Evolutionary conservation across 2,797 vertebrate species (phyloP).

Genomic region (Rhinella marina): DNA sequence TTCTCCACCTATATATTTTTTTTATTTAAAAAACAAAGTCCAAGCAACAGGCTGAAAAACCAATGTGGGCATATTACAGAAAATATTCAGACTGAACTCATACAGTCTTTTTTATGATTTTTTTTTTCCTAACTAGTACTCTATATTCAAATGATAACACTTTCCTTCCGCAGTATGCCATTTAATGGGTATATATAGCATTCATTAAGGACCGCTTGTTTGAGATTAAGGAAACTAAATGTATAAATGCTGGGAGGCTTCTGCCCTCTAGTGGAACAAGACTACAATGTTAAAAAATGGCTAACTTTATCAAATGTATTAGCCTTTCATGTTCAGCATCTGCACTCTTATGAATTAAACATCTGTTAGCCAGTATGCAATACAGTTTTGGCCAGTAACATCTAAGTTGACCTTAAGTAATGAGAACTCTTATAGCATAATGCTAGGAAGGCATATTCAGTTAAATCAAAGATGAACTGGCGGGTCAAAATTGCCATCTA

Average conservation of each 20-base stretch:
- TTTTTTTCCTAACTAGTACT: neutral
- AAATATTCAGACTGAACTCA: neutral
- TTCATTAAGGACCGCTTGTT: slow-evolving; percentile 6
- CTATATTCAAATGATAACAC: neutral
- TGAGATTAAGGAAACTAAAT: neutral
- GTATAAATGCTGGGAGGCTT: neutral
- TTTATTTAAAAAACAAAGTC: neutral
- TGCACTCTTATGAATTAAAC: no score
- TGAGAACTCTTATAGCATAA: no score
- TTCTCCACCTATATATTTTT: no score
- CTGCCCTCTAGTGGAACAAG: neutral
- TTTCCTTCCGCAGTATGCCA: neutral
- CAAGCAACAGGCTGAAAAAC: neutral
- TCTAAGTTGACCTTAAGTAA: no score
- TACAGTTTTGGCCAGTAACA: no score
- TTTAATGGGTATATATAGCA: slow-evolving; percentile 1
- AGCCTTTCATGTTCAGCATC: no score
- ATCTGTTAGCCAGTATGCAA: no score
- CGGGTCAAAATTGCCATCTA: no score
- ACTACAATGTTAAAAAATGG: neutral
- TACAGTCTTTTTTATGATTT: neutral
- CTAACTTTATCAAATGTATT: neutral
- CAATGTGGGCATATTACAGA: neutral
- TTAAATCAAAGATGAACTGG: no score
- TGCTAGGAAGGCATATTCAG: no score